Conservation (phyloP, 30 jellyfish, hydroid and myxozoan species). For the Catostylus mosaicus region DNA sequence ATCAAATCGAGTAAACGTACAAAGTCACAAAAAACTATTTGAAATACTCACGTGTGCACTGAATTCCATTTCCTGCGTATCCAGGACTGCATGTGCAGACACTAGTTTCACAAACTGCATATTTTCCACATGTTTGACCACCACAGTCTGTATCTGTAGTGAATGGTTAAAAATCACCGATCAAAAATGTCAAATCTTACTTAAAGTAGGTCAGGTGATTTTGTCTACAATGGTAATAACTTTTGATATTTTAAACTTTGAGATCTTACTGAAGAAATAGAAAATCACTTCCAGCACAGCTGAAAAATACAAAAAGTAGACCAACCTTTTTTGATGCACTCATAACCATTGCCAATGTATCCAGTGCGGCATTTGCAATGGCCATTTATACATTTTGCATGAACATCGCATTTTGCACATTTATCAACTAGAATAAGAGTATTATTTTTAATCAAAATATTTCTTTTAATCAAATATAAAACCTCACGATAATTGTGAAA, state of each 20-base stretch:
- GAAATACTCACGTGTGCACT: slow-evolving; percentile 82
- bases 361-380: slow-evolving; percentile 98
- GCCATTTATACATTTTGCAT: slow-evolving; percentile 98
- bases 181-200: too few species aligned
- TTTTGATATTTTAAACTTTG: not conserved
- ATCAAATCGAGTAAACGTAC: too few species aligned
- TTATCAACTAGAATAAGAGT: slow-evolving; percentile 81
- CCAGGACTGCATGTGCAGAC: slow-evolving; percentile 96
- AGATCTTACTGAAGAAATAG: not conserved
- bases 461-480: too few species aligned
- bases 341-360: slow-evolving; percentile 97
- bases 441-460: not conserved
- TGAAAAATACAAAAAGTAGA: not conserved
- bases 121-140: slow-evolving; percentile 81
- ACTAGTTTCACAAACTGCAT: slow-evolving; percentile 92
- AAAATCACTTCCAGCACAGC: not conserved
- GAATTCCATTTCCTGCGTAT: slow-evolving; percentile 89
- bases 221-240: too few species aligned
- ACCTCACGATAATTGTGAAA: too few species aligned
- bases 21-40: not conserved
- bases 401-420: slow-evolving; percentile 93
- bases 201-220: too few species aligned
- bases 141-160: slow-evolving; percentile 83
- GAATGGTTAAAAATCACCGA: too few species aligned
- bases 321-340: slow-evolving; percentile 89